phyloP scores from a whole-genome alignment of 2,113 vertebrate species.

The Galeopterus variegatus region DNA sequence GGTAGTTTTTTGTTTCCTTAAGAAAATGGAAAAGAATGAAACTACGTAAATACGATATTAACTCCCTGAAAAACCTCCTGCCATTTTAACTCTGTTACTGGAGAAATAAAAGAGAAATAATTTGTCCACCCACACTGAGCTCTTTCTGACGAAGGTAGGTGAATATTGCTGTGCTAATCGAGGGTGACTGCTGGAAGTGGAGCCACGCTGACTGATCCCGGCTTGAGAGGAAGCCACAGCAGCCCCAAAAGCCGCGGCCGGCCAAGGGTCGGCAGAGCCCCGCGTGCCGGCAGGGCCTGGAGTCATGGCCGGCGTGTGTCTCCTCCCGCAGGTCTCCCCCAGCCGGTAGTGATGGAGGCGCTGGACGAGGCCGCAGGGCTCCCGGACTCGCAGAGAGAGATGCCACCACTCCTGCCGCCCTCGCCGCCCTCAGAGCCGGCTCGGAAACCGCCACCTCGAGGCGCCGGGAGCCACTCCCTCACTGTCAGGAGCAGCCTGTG shows the following conservation, averaged over 20 bases:
- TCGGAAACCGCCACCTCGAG: conserved; percentile 82
- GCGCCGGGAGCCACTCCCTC: conserved; percentile 89
- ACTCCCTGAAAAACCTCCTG: conserved; percentile 87
- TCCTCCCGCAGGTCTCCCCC: conserved; percentile 84
- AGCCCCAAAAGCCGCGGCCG: conserved; percentile 57
- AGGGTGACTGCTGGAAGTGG: conserved; percentile 86
- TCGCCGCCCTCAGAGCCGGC: conserved; percentile 82
- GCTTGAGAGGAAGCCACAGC: conserved; percentile 80
- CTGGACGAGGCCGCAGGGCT: conserved; percentile 83
- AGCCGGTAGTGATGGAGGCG: conserved; percentile 86
- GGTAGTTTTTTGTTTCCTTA: conserved; percentile 83
- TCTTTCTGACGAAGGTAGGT: conserved; percentile 90
- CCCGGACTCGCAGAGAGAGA: conserved; percentile 76
- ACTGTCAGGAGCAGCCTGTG: conserved; percentile 90
- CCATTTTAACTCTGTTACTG: conserved; percentile 88
- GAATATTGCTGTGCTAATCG: conserved; percentile 88
- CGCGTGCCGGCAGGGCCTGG: neutral
- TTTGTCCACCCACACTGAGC: conserved; percentile 89
- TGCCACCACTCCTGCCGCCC: conserved; percentile 84
- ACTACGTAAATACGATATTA: conserved; percentile 88
- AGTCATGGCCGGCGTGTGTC: neutral
- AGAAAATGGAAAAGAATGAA: conserved; percentile 84
- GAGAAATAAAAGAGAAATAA: conserved; percentile 89
- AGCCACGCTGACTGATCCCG: conserved; percentile 82
- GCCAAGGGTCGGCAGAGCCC: neutral